Conservation (phyloP, 2,888 invertebrate species). For the Nemurella pictetii region DNA sequence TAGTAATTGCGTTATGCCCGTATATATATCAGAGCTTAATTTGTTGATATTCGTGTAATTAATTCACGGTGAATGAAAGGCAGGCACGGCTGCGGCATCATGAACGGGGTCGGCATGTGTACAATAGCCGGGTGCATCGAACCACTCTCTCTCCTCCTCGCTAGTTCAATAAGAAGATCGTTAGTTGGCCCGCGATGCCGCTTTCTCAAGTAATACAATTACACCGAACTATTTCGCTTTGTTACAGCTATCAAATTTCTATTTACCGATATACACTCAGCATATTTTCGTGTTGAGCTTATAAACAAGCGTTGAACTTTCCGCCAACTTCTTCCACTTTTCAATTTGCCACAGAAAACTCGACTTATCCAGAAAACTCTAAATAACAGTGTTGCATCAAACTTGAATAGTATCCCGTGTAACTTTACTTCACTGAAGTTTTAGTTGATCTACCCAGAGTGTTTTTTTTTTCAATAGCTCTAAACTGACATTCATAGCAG, state of each 20-base stretch:
- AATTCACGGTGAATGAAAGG: not conserved
- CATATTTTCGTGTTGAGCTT: not conserved
- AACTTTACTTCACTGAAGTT: too few species aligned
- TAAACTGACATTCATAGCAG: too few species aligned
- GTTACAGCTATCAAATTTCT: not conserved
- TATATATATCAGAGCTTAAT: conserved; percentile 10
- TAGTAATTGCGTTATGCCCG: conserved; percentile 1
- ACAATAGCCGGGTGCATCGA: not conserved
- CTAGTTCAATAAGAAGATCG: not conserved
- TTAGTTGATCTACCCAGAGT: too few species aligned
- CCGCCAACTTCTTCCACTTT: too few species aligned
- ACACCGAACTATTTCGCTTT: not conserved
- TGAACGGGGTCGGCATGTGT: not conserved
- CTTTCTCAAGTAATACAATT: too few species aligned
- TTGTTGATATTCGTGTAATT: conserved; percentile 20
- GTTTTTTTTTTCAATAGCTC: too few species aligned
- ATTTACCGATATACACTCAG: not conserved
- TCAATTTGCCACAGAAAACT: not conserved
- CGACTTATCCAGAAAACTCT: too few species aligned
- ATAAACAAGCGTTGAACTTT: too few species aligned
- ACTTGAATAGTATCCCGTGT: too few species aligned
- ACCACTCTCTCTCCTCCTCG: not conserved
- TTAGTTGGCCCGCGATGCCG: not conserved
- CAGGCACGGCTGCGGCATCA: not conserved
- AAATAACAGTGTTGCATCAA: too few species aligned